A percentile compares a stretch with the other conserved stretches of the same genome.
These are phyloP conservation scores for Campylomormyrus numenius DNA, from an alignment of 2,113 vertebrate species.

Conservation along the genomic window DNA sequence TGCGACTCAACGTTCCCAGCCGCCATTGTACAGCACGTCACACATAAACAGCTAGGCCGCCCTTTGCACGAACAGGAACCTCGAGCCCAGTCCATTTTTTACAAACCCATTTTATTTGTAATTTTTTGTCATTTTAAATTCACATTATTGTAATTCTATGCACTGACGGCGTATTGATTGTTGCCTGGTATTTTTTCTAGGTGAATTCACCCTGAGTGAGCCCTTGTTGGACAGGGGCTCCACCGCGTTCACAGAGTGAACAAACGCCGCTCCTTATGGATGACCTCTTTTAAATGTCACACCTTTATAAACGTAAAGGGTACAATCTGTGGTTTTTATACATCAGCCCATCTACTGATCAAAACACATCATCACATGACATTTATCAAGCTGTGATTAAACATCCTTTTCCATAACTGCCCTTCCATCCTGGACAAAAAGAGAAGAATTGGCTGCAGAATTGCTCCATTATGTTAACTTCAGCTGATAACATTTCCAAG, in stretches of 20 bases:
- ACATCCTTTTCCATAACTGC: not conserved
- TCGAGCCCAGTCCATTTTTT: not conserved
- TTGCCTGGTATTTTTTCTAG: not conserved
- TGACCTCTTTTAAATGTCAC: not conserved
- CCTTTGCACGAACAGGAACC: not conserved
- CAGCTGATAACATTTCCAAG: not conserved
- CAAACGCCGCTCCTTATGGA: not conserved
- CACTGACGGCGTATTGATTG: not conserved
- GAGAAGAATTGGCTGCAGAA: not conserved
- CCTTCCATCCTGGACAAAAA: not conserved
- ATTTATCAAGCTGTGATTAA: not conserved
- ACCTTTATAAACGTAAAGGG: not conserved
- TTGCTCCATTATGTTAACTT: not conserved
- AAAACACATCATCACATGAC: slow-evolving; percentile 3
- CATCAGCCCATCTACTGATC: not conserved
- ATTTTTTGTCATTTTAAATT: not conserved
- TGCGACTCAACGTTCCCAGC: too few relatives aligned
- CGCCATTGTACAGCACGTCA: too few relatives aligned
- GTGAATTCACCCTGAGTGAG: not conserved
- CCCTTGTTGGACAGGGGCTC: not conserved
- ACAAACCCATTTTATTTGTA: not conserved
- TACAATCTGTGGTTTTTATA: not conserved
- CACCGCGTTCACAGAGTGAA: not conserved
- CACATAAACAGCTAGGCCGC: not conserved
- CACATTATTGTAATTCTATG: not conserved